Evolutionary conservation across 2,113 vertebrate species (phyloP), one percentile per base, ranked within the genome.

Genomic region (Tiliqua scincoides): DNA sequence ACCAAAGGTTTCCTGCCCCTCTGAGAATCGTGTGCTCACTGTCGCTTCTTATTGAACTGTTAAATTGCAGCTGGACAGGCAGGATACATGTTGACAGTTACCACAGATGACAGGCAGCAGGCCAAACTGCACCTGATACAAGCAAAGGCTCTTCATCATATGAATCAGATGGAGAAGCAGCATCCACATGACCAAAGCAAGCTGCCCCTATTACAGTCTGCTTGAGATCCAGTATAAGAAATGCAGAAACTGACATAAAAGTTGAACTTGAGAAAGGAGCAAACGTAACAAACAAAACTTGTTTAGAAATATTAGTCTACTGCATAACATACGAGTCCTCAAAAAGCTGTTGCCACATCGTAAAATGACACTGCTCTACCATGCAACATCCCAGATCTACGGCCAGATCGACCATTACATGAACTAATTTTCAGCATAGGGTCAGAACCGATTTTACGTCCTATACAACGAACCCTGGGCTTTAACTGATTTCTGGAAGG

Each of bases 191-290:
- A 67, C 3, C 30, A 37, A 25, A 18, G 71, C 0, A 43, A 48
- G 1, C 76, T 86, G 77, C 71, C 88, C n/a, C 3, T 32, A 62
- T 62, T 89, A 32, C 0, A 0, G 0, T 52, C 12, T 0, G 1
- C 4, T 85, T 83, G 84, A 79, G 61, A 62, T 23, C 21, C 61
- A 62, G 61, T 20, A 62, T 62, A 62, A 62, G 61, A 23, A 62
- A 62, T 62, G 21, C 12, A 62, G 61, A 62, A 25, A 20, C 61
- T 6, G 61, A 23, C 20, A 17, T 17, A 61, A 2, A 54, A 54
- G 73, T 12, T 52, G 54, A 17, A 52, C 54, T 54, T 32, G 30
- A 52, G 48, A 77, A 77, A 77, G 52, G 9, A 77, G n/a, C 2
- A 57, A 71, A n/a, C 4, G 14, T 21, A 35, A 35, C 4, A 6